Percentiles rank a stretch among this genome's conserved stretches.
Conservation (phyloP, 2,797 vertebrate species). For the Pogoniulus pusillus region DNA sequence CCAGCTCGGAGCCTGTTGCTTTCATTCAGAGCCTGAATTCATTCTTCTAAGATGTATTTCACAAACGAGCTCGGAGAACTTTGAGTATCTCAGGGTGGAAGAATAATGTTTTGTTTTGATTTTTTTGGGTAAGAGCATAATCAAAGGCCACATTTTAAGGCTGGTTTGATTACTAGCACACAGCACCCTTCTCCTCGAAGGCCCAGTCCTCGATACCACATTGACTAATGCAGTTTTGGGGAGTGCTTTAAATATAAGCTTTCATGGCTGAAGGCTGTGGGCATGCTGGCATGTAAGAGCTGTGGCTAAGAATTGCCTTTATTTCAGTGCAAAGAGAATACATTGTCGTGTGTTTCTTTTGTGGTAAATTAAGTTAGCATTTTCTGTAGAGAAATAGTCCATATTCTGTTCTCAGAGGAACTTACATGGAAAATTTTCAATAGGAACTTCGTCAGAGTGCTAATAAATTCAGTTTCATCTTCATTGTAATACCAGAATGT, state of each 20-base stretch:
- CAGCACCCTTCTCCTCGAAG: background rate
- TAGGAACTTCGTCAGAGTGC: background rate
- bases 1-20: constrained; percentile 46
- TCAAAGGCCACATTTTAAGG: background rate
- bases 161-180: background rate
- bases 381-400: background rate
- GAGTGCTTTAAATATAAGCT: background rate
- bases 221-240: background rate
- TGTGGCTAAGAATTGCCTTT: background rate
- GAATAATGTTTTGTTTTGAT: background rate
- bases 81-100: background rate
- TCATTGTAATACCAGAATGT: background rate
- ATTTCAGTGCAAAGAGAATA: background rate
- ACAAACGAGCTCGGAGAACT: background rate
- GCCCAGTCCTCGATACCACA: background rate
- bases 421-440: background rate
- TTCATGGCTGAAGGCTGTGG: background rate
- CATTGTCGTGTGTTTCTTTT: background rate
- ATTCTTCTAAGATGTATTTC: constrained; percentile 1
- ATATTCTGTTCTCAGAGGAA: background rate
- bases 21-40: constrained; percentile 40
- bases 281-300: background rate
- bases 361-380: background rate
- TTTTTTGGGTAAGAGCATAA: background rate
- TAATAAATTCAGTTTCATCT: background rate